Base-by-base conservation (phyloP, 2,888 invertebrate species). In the Dynastes tityus region DNA sequence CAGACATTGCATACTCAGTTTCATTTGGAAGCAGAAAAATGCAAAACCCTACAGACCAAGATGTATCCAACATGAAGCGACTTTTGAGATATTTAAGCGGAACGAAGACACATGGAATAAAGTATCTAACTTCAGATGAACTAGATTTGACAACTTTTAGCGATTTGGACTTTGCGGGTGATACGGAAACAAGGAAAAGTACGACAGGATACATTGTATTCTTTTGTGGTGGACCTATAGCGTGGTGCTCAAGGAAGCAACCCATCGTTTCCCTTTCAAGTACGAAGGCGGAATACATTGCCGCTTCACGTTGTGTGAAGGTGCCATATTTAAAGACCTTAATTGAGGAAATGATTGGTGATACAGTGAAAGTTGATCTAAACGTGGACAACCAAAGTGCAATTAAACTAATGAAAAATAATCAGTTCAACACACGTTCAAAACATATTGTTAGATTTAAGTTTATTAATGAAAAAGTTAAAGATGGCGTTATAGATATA, bases 401-500 rank as follows among this genome's bases (percentile, higher is more conserved):
- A 51, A 9, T 13, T 6, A 13, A 3, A n/a, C 2, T 51, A 40
- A 78, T 80, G 16, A 79, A 76, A 58, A 74, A 64, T 74, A 37
- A n/a, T 13, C 4, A 61, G 9, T 45, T 79, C 16, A 16, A 16
- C 16, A 64, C 68, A 53, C 45, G 76, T 45, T 79, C 78, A 29
- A 82, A 82, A 58, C 82, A 82, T 53, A 82, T 82, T 16, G 81
- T 80, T 5, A 65, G 78, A 64, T 82, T 58, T 70, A 76, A 76
- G 49, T 82, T 78, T 55, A 81, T 81, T 22, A 73, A 65, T 16
- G 80, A 80, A 74, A 81, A 81, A 51, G 74, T 79, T 13, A 49
- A 63, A 32, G 63, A 81, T 65, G 71, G 58, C 16, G 9, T 77
- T 1, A 53, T 82, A 8, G 64, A 65, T 40, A 67, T 81, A 61